These are phyloP conservation scores for Vultur gryphus DNA, from an alignment of 2,797 vertebrate species.

Conservation along the genomic window DNA sequence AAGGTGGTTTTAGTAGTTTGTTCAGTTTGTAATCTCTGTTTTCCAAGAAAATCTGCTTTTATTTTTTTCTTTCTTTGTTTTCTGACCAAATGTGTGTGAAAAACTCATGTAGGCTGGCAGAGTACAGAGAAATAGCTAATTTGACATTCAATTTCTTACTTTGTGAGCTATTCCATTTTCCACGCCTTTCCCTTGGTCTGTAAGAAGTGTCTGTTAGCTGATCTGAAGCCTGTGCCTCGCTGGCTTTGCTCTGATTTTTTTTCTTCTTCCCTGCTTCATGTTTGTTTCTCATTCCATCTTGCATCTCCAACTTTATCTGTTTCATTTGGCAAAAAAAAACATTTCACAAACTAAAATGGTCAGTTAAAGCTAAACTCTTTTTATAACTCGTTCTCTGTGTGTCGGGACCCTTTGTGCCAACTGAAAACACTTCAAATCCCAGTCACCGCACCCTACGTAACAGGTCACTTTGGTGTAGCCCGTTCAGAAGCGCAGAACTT, in stretches of 20 bases:
- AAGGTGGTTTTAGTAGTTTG: not conserved
- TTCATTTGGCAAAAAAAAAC: not conserved
- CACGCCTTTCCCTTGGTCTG: not conserved
- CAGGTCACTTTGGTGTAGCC: not conserved
- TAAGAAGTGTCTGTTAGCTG: not conserved
- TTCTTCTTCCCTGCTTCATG: not conserved
- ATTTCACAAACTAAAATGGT: not conserved
- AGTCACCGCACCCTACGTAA: fast-evolving
- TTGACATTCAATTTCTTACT: not conserved
- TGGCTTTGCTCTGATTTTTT: not conserved
- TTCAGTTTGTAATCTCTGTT: not conserved
- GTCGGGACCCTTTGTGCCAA: not conserved
- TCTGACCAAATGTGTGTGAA: not conserved
- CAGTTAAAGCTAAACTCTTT: not conserved
- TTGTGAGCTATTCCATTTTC: not conserved
- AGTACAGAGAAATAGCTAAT: not conserved
- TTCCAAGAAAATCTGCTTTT: not conserved
- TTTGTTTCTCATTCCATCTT: not conserved
- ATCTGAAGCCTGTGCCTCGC: not conserved
- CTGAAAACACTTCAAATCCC: not conserved
- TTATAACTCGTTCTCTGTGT: not conserved
- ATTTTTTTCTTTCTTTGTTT: not conserved
- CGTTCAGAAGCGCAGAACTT: not conserved
- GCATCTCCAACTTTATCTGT: not conserved
- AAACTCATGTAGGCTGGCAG: not conserved